These are phyloP conservation scores for Dromaius novaehollandiae DNA, from an alignment of 2,113 vertebrate genomes.

Conservation along the genomic window DNA sequence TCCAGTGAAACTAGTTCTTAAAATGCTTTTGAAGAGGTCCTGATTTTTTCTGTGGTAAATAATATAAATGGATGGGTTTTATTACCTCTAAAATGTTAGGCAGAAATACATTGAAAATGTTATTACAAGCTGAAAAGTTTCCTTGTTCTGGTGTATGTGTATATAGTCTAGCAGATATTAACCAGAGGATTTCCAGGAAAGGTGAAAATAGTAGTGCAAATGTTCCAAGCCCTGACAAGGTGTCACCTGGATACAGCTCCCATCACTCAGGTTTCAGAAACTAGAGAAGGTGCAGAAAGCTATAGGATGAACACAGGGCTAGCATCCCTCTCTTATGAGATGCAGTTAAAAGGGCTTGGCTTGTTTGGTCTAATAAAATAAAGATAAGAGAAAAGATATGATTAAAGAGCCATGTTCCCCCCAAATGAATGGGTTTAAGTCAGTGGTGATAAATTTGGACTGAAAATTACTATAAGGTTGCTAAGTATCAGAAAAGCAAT, in stretches of 20 bases:
- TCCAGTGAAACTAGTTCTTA: neutral
- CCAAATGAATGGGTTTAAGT: neutral
- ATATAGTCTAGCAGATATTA: neutral
- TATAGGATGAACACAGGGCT: neutral
- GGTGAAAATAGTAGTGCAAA: neutral
- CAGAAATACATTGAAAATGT: neutral
- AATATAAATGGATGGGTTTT: neutral
- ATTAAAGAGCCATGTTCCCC: neutral
- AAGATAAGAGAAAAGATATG: neutral
- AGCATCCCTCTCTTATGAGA: neutral
- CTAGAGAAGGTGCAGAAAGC: neutral
- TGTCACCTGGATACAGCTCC: neutral
- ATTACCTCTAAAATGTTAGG: neutral
- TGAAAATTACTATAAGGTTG: neutral
- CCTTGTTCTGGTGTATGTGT: neutral
- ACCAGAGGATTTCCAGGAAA: neutral
- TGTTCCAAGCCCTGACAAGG: neutral
- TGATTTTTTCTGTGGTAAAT: neutral
- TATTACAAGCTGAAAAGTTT: neutral
- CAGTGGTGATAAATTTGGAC: neutral
- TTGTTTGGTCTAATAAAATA: neutral
- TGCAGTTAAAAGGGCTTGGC: neutral
- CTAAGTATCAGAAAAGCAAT: neutral
- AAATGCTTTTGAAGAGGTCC: neutral
- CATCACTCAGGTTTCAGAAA: neutral